These are phyloP conservation scores for Acropora yongei DNA, from an alignment of 64 coral and sea anemone genomes.

Conservation along the genomic window DNA sequence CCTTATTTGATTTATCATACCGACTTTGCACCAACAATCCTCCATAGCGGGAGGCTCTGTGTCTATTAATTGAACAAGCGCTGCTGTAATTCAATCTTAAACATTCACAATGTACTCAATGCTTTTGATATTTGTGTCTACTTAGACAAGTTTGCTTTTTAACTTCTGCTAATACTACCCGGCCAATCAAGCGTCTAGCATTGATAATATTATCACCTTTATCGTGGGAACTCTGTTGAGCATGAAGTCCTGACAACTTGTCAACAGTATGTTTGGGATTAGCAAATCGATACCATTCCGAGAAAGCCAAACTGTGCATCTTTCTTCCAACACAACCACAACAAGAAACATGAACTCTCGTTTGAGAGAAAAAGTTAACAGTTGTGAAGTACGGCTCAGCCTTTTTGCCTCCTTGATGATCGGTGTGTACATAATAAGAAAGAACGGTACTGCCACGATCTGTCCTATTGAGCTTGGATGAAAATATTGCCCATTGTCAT, in stretches of 20 bases:
- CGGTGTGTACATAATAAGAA: constrained; percentile 7
- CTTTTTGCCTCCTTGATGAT: constrained; percentile 2
- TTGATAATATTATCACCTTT: constrained; percentile 23
- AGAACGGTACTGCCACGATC: constrained; percentile 4
- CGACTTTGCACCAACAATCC: too few relatives aligned
- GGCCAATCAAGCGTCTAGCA: constrained; percentile 23
- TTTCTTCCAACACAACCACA: background rate
- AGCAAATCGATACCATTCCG: constrained; percentile 36
- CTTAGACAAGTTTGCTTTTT: constrained; percentile 5
- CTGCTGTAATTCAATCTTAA: too few relatives aligned
- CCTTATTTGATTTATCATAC: too few relatives aligned
- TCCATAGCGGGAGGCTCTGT: too few relatives aligned
- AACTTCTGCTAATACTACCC: constrained; percentile 5
- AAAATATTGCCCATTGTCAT: constrained; percentile 4
- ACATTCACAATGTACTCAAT: too few relatives aligned
- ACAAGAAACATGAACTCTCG: background rate
- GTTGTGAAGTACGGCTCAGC: background rate
- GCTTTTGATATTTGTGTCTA: too few relatives aligned
- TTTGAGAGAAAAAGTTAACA: constrained; percentile 11
- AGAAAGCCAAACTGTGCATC: background rate
- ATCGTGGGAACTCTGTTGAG: background rate
- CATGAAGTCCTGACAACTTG: constrained; percentile 12
- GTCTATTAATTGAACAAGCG: too few relatives aligned
- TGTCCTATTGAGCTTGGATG: constrained; percentile 10
- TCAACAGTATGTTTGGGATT: background rate